phyloP scores from a whole-genome alignment of 2,113 vertebrate species.

The Gulo gulo region DNA sequence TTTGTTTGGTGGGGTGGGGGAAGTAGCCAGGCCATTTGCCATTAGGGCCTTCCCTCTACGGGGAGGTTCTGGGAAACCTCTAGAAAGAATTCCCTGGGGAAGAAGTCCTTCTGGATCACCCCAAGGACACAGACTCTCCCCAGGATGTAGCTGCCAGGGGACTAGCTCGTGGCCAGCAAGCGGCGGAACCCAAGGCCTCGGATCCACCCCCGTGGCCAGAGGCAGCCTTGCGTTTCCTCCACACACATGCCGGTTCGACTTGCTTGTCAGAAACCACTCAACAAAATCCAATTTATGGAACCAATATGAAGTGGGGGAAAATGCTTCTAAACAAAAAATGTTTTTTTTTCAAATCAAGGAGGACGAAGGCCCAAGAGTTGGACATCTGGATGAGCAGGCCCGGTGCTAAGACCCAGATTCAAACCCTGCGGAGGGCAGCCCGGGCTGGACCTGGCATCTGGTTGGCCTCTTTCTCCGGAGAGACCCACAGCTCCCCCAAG shows the following conservation, averaged over 20 bases:
- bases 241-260: background rate
- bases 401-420: background rate
- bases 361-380: background rate
- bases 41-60: background rate
- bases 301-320: background rate
- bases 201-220: background rate
- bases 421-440: background rate
- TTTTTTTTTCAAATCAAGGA: background rate
- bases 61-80: constrained; percentile 23
- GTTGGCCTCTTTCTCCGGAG: background rate
- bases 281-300: constrained; percentile 41
- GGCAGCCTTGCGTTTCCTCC: background rate
- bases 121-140: constrained; percentile 47
- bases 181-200: constrained; percentile 24
- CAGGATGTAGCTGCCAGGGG: background rate
- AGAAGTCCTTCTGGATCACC: background rate
- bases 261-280: constrained; percentile 21
- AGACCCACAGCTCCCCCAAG: background rate
- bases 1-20: background rate
- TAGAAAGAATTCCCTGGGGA: constrained; percentile 31
- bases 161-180: background rate
- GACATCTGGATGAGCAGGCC: background rate
- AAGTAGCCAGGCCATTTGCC: background rate
- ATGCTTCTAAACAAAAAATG: constrained; percentile 13
- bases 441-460: background rate